Percentiles rank a stretch among this genome's conserved stretches.
Conservation (phyloP, 2,888 invertebrate genomes). For the Dryocosmus kuriphilus region DNA sequence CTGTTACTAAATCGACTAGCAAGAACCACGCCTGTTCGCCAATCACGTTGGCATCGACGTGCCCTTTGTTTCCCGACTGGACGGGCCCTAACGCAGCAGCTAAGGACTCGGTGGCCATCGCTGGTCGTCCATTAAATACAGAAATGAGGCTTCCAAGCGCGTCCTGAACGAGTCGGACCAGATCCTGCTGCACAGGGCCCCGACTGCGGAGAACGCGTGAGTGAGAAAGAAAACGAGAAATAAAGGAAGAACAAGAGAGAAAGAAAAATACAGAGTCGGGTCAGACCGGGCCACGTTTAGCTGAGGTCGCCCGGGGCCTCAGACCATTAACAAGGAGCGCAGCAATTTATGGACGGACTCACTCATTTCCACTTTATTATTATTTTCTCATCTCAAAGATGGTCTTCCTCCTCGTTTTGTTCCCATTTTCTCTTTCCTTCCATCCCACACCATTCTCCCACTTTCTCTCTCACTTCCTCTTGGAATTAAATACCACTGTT, state of each 20-base stretch:
- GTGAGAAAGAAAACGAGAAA: slow-evolving; percentile 51
- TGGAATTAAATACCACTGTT: slow-evolving; percentile 6
- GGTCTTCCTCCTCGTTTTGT: slow-evolving; percentile 71
- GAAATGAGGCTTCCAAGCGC: slow-evolving; percentile 73
- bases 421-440: slow-evolving; percentile 60
- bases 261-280: slow-evolving; percentile 66
- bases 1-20: slow-evolving; percentile 56
- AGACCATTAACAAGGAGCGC: slow-evolving; percentile 77
- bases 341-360: slow-evolving; percentile 77
- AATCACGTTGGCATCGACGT: slow-evolving; percentile 68
- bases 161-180: slow-evolving; percentile 69
- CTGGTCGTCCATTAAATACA: slow-evolving; percentile 75
- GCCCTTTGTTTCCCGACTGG: slow-evolving; percentile 69
- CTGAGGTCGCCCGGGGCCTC: slow-evolving; percentile 74
- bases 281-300: slow-evolving; percentile 74
- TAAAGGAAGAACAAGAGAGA: slow-evolving; percentile 48
- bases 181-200: slow-evolving; percentile 54
- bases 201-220: slow-evolving; percentile 43
- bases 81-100: slow-evolving; percentile 56
- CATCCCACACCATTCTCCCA: not conserved
- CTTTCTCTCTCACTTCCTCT: slow-evolving; percentile 31
- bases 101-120: slow-evolving; percentile 71
- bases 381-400: slow-evolving; percentile 77
- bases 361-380: slow-evolving; percentile 77
- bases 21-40: slow-evolving; percentile 71